Conservation (phyloP, 2,888 invertebrate species). For the Apoda limacodes region DNA sequence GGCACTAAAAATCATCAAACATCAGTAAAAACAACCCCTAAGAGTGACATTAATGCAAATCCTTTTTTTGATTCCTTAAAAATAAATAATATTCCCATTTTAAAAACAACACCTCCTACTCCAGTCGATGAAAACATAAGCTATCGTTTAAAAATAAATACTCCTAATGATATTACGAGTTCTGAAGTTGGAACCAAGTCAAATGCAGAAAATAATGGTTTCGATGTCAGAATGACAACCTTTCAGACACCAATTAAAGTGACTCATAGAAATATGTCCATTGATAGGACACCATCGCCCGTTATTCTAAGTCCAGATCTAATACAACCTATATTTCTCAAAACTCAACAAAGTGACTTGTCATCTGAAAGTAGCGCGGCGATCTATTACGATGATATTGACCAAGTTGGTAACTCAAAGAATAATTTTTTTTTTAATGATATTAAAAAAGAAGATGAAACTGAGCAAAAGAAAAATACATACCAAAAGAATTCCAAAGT, state of each 20-base stretch:
- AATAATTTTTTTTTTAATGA: conserved; percentile 13
- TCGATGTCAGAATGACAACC: conserved; percentile 30
- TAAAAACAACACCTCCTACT: conserved; percentile 16
- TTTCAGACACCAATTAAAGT: conserved; percentile 43
- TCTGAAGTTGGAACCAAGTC: too few species aligned
- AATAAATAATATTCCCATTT: too few species aligned
- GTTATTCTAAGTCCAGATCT: conserved; percentile 52
- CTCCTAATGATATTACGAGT: conserved; percentile 33
- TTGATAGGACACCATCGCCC: conserved; percentile 31
- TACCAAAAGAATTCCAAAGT: conserved; percentile 45
- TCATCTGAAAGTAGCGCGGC: conserved; percentile 30
- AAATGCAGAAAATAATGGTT: conserved; percentile 20
- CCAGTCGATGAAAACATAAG: conserved; percentile 42
- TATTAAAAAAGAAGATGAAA: conserved; percentile 20
- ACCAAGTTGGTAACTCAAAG: conserved; percentile 35
- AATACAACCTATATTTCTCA: conserved; percentile 46
- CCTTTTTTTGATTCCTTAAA: not conserved
- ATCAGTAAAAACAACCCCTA: not conserved
- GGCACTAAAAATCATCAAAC: not conserved
- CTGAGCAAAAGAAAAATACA: conserved; percentile 29
- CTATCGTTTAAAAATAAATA: conserved; percentile 57
- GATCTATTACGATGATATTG: conserved; percentile 52
- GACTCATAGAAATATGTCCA: conserved; percentile 27
- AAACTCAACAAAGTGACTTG: conserved; percentile 21
- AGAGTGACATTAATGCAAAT: not conserved